A percentile compares a stretch with the other conserved stretches of the same genome.
Evolutionary conservation across 2,888 invertebrate genomes (phyloP).

Genomic region (Pollenia griseotomentosa): DNA sequence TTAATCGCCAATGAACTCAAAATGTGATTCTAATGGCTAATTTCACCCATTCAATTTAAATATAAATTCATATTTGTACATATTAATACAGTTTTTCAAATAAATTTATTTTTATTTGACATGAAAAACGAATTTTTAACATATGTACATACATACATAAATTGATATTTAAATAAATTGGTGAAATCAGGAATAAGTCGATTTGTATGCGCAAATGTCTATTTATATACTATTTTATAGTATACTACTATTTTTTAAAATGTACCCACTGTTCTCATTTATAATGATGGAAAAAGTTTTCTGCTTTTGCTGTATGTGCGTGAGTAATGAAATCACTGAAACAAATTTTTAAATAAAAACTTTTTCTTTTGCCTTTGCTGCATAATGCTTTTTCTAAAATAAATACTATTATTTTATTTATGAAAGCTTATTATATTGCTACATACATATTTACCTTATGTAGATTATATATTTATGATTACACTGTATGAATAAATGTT

Average conservation of each 20-base stretch:
- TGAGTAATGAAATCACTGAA: conserved; percentile 41
- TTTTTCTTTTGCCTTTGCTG: conserved; percentile 19
- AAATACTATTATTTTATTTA: conserved; percentile 29
- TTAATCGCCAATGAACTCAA: too few relatives aligned
- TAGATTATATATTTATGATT: neutral
- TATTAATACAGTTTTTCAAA: too few relatives aligned
- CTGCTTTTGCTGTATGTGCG: neutral
- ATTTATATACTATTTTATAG: too few relatives aligned
- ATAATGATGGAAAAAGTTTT: conserved; percentile 6
- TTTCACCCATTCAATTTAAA: too few relatives aligned
- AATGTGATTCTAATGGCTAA: too few relatives aligned
- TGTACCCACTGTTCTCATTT: conserved; percentile 1
- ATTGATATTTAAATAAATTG: too few relatives aligned
- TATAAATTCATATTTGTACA: too few relatives aligned
- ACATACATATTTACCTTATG: neutral
- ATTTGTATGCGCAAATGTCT: too few relatives aligned
- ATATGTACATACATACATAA: too few relatives aligned
- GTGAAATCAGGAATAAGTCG: too few relatives aligned
- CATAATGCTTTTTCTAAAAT: conserved; percentile 27
- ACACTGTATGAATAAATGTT: neutral
- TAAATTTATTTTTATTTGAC: too few relatives aligned
- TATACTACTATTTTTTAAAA: neutral
- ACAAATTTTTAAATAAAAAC: conserved; percentile 38
- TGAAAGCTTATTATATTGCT: conserved; percentile 29
- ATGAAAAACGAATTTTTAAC: too few relatives aligned